Conservation (phyloP, 2,888 invertebrate species). For the Pseudoips prasinana region DNA sequence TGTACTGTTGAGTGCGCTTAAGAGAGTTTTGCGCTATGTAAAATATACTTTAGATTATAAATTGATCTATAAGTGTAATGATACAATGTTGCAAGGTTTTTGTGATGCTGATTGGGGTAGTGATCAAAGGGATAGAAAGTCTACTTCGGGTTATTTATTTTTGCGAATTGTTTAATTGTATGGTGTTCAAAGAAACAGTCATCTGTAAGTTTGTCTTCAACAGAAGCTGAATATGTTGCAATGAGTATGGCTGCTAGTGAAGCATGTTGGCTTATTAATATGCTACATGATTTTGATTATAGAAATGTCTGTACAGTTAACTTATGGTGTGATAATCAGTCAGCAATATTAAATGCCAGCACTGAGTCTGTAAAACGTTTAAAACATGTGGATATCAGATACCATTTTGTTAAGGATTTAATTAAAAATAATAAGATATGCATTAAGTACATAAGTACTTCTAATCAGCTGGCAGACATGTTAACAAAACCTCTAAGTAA, state of each 20-base stretch:
- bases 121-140: not conserved
- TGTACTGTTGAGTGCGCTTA: constrained; percentile 1
- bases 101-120: constrained; percentile 2
- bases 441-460: constrained; percentile 18
- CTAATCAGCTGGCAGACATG: constrained; percentile 17
- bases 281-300: constrained; percentile 5
- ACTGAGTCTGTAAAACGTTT: constrained; percentile 2
- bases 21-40: constrained; percentile 10
- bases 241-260: constrained; percentile 5
- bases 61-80: constrained; percentile 1
- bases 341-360: constrained; percentile 2
- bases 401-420: constrained; percentile 9
- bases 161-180: constrained; percentile 1
- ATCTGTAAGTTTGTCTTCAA: constrained; percentile 5
- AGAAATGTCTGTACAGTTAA: constrained; percentile 1
- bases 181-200: constrained; percentile 5
- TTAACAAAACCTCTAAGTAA: constrained; percentile 14
- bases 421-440: constrained; percentile 11
- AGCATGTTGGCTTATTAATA: constrained; percentile 1
- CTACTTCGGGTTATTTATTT: not conserved
- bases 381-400: constrained; percentile 4
- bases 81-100: not conserved
- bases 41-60: constrained; percentile 9
- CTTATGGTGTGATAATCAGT: constrained; percentile 6
- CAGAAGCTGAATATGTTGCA: constrained; percentile 9